Evolutionary conservation across 1,140 invertebrate genomes (phyloP).

Genomic region (Agraylea sexmaculata): DNA sequence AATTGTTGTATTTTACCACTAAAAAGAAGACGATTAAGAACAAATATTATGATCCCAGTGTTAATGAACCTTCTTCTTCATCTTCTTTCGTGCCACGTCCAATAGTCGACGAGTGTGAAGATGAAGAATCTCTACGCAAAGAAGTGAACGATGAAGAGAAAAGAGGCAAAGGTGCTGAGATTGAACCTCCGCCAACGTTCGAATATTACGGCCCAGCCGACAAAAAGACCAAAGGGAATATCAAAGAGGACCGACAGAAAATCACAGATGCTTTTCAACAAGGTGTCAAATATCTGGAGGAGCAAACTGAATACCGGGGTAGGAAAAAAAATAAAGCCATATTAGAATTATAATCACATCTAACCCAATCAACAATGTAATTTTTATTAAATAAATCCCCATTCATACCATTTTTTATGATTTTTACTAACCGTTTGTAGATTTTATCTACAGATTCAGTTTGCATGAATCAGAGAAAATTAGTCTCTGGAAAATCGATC

Average conservation of each 20-base stretch:
- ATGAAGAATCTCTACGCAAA: too few species aligned
- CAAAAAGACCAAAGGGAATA: constrained; percentile 27
- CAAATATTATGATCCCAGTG: constrained; percentile 14
- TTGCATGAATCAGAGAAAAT: constrained; percentile 6
- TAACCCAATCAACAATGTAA: constrained; percentile 4
- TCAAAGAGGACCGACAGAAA: constrained; percentile 26
- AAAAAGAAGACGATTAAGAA: constrained; percentile 21
- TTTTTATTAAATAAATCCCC: constrained; percentile 1
- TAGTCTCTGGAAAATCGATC: constrained; percentile 8
- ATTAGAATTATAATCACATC: constrained; percentile 15
- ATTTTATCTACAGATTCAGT: constrained; percentile 6
- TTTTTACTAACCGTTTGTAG: constrained; percentile 5
- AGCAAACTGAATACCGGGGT: constrained; percentile 43
- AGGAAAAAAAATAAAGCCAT: constrained; percentile 15
- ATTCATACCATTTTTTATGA: constrained; percentile 5
- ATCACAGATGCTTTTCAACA: constrained; percentile 50
- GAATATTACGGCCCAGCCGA: constrained; percentile 47
- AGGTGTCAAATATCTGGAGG: constrained; percentile 53
- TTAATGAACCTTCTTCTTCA: constrained; percentile 16
- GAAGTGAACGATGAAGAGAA: constrained; percentile 21
- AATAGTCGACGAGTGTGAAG: constrained; percentile 39
- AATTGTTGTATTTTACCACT: constrained; percentile 25
- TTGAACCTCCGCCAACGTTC: constrained; percentile 50
- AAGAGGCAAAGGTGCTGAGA: constrained; percentile 35
- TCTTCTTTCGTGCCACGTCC: constrained; percentile 25